Evolutionary conservation across 37 sponge, comb jelly and placozoan genomes (phyloP), one percentile per base, ranked within the genome.

Genomic region (Aplysina aerophoba): DNA sequence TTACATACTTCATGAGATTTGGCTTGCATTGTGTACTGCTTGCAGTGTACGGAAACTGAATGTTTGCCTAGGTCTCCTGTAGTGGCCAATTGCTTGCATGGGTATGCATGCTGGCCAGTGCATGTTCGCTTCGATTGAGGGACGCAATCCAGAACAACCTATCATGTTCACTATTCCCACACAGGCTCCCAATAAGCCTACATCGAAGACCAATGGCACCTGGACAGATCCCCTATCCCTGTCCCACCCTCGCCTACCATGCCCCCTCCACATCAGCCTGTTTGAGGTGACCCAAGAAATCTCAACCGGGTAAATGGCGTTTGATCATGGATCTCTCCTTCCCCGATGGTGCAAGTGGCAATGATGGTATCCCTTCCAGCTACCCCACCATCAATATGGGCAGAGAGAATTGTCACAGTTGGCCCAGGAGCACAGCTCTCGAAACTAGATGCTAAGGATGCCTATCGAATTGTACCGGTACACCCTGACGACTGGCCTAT

Each of bases 401-500:
- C 25, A 36, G 56, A 25, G 31, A 40, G 11, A 50, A 56, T 81
- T 6, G 0, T 72, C 14, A 12, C 73, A 33, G 28, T 71, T 15
- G 88, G 88, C 30, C 73, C 13, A 20, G 88, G 83, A 15, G 55
- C 83, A 6, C 79, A 41, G 0, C 64, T 88, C 0, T 69, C 82
- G 0, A 87, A 86, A 50, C 40, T 69, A 11, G 85, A 84, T 59
- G 21, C 72, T 35, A 84, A 84, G 30, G 39, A 55, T 13, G 85
- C 79, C 11, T 85, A 67, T n/a, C 8, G 65, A 27, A 79, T 85
- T 20, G 37, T 85, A 1, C 86, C 86, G 14, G 79, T 85, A 21
- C 86, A 85, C 86, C 86, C 86, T 57, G 86, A 79, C 1, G 86
- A 85, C 33, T 39, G 86, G 30, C 65, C 22, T 22, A 64, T 75